phyloP scores from a whole-genome alignment of 1,140 invertebrate genomes.

The Batillaria attramentaria region DNA sequence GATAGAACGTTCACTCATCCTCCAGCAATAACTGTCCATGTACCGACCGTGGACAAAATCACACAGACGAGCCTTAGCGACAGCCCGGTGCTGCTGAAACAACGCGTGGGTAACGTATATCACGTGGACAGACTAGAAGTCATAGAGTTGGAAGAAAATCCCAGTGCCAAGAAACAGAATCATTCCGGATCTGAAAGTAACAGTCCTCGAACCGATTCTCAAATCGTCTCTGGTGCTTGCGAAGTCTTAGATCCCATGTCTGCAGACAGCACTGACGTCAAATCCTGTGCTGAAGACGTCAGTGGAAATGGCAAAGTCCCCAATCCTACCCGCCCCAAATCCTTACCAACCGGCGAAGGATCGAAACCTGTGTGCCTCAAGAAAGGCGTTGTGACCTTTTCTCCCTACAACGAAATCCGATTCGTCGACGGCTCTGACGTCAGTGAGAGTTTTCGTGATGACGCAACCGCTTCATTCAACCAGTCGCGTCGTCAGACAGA shows the following conservation, averaged over 20 bases:
- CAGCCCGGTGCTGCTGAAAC: slow-evolving; percentile 6
- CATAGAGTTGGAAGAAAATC: not conserved
- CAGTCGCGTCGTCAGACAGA: not conserved
- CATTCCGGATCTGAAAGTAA: too few species aligned
- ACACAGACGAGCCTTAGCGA: slow-evolving; percentile 36
- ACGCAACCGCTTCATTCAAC: not conserved
- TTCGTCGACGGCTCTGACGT: slow-evolving; percentile 3
- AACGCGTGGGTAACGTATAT: slow-evolving; percentile 4
- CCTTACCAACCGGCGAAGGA: not conserved
- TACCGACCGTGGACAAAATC: slow-evolving; percentile 31
- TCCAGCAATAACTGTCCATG: not conserved
- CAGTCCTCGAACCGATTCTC: too few species aligned
- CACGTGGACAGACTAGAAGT: slow-evolving; percentile 23
- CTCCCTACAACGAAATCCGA: slow-evolving; percentile 32
- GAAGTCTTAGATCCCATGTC: too few species aligned
- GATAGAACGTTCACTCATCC: not conserved
- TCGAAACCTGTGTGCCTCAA: not conserved
- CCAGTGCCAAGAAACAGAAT: too few species aligned
- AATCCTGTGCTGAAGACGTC: not conserved
- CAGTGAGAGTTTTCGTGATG: not conserved
- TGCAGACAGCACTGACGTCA: not conserved
- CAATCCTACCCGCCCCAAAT: not conserved
- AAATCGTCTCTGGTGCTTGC: too few species aligned
- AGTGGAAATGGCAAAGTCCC: not conserved
- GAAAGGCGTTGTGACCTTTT: slow-evolving; percentile 13